phyloP scores from a whole-genome alignment of 2,113 vertebrate genomes.

The Etheostoma cragini region DNA sequence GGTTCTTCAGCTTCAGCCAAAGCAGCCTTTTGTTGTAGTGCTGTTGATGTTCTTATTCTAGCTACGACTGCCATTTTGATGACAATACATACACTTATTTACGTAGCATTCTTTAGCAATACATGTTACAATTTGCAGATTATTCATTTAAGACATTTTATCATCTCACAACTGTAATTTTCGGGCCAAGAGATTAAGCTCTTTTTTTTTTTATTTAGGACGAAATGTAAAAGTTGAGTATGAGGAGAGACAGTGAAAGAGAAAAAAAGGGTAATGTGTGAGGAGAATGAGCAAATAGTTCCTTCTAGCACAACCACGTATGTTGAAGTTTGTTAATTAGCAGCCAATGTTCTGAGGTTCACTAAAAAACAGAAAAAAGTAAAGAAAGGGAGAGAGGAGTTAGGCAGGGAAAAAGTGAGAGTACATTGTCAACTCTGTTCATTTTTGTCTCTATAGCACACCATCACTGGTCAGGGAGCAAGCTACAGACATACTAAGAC shows the following conservation, averaged over 20 bases:
- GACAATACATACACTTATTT: not conserved
- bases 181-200: not conserved
- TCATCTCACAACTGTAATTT: not conserved
- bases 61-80: not conserved
- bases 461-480: conserved; percentile 28
- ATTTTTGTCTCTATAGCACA: not conserved
- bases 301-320: not conserved
- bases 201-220: not conserved
- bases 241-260: not conserved
- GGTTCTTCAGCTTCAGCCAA: not conserved
- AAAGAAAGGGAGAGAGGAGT: not conserved
- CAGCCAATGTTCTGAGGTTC: not conserved
- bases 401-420: not conserved
- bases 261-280: not conserved
- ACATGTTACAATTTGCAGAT: not conserved
- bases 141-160: not conserved
- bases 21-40: not conserved
- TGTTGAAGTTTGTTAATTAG: conserved; percentile 20
- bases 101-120: not conserved
- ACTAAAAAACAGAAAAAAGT: not conserved
- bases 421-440: not conserved
- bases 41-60: not conserved
- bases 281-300: not conserved
- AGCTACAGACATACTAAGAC: conserved; percentile 22
- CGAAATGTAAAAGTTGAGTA: not conserved